Evolutionary conservation across 1,140 invertebrate genomes (phyloP), one percentile per base, ranked within the genome.

Genomic region (Mamestra configurata): DNA sequence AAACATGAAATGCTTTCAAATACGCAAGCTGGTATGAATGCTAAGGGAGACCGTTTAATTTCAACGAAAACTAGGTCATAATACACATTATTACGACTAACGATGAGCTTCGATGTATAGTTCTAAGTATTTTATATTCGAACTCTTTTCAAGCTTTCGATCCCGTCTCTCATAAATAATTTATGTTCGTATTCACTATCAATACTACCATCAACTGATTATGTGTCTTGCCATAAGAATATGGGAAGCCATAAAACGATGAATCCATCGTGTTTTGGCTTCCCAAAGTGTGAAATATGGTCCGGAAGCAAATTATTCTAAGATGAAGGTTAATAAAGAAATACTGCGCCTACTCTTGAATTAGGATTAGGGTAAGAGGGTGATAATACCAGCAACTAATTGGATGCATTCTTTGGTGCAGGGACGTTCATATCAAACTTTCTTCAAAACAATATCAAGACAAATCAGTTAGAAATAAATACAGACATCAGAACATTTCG

Each of bases 401-500:
- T 71, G 8, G 7, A 8, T 72, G 24, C 55, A 20, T 49, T 64
- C 5, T 90, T 88, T 55, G n/a, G 13, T 13, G 53, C 91, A 96
- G 96, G 96, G 13, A 95, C 95, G 11, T 96, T 96, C 78, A 94
- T 96, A 82, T 95, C 95, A 79, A 96, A 93, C 82, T 96, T 96
- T 85, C 90, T 96, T 31, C 95, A 96, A 85, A 96, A 95, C 71
- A 95, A 96, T 40, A 91, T 97, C 22, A 97, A 96, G 89, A 96
- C 96, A 18, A 97, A 96, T 89, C 96, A 96, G 89, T 90, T 97
- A 82, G 96, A 97, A 90, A 96, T 97, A 72, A 96, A 96, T 80
- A 96, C 96, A n/a, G 96, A 97, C 92, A 94, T 95, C 77, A 95
- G 94, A 89, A 96, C 96, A 72, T 95, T 96, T 84, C 93, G 94